Base-by-base conservation (phyloP, 2,888 invertebrate species). In the Pollenia amentaria region DNA sequence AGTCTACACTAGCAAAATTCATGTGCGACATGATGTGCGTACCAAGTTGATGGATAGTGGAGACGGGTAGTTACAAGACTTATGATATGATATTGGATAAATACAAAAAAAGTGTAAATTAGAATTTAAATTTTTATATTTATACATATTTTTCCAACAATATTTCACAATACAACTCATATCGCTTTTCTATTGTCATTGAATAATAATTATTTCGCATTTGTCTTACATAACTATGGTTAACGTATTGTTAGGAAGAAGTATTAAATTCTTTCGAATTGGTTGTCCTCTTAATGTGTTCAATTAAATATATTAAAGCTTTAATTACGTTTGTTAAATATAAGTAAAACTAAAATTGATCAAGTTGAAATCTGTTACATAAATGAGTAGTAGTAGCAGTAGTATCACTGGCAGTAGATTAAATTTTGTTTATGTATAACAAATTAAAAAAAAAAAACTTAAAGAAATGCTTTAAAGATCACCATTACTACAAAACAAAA, bases 311-410 rank as follows among this genome's bases (percentile, higher is more conserved):
- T 2, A 70, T 60, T 70, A 42, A 51, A 53, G 77, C 64, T 73
- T 73, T 60, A 73, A 72, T 44, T 53, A 60, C 64, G 42, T 77
- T 70, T 60, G 18, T 76, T n/a, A 73, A 77, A 29, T 73, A 75
- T 62, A 42, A 65, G 44, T 42, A 14, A 69, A 48, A 57, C 57
- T 21, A 69, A 38, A 16, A 64, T 16, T 29, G 12, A 46, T 64
- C 18, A 44, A 29, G 3, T 21, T 64, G 16, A 51, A 65, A 16
- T 46, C 48, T 67, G 9, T 29, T 67, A 4, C 8, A 18, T 51
- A 4, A 77, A 72, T 55, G 77, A 77, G 77, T 77, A 83, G 76
- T 77, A 83, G 83, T 55, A 77, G 44, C 53, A 82, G 64, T 79
- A 79, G 62, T 57, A 29, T 29, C 57, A 79, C 60, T 51, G 69